These are phyloP conservation scores for Nothocercus nigrocapillus DNA, from an alignment of 2,113 vertebrate genomes.

Conservation along the genomic window DNA sequence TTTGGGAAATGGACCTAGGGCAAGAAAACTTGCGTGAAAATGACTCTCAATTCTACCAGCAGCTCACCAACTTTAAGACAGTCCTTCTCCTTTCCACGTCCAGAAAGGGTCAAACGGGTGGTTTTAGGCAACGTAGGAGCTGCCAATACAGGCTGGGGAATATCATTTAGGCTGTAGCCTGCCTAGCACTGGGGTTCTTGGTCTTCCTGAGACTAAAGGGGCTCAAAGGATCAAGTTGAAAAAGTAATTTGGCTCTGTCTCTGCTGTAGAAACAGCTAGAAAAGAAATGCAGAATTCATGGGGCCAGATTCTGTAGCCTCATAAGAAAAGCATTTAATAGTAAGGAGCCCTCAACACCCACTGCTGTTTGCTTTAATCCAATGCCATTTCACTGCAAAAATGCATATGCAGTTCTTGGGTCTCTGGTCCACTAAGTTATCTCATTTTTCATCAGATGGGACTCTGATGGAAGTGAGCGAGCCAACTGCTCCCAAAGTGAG, in stretches of 20 bases:
- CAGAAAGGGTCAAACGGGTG: neutral
- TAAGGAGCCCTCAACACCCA: neutral
- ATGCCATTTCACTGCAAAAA: neutral
- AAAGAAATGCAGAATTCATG: neutral
- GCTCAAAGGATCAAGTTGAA: neutral
- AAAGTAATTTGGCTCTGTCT: neutral
- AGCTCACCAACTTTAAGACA: neutral
- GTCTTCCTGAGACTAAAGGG: neutral
- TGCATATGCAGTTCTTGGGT: neutral
- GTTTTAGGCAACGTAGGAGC: neutral
- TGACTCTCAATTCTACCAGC: neutral
- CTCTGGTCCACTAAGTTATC: neutral
- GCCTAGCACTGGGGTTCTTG: neutral
- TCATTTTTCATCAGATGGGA: neutral
- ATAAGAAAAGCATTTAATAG: neutral
- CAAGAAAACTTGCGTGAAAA: neutral
- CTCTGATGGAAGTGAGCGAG: neutral
- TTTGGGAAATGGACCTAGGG: neutral
- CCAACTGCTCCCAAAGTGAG: neutral
- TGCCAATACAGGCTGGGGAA: neutral
- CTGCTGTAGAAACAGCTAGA: neutral
- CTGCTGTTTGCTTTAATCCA: neutral
- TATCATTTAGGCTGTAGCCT: neutral
- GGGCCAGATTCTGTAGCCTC: neutral
- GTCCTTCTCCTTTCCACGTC: neutral